phyloP scores from a whole-genome alignment of 2,113 vertebrate species.

The Oxyura jamaicensis region DNA sequence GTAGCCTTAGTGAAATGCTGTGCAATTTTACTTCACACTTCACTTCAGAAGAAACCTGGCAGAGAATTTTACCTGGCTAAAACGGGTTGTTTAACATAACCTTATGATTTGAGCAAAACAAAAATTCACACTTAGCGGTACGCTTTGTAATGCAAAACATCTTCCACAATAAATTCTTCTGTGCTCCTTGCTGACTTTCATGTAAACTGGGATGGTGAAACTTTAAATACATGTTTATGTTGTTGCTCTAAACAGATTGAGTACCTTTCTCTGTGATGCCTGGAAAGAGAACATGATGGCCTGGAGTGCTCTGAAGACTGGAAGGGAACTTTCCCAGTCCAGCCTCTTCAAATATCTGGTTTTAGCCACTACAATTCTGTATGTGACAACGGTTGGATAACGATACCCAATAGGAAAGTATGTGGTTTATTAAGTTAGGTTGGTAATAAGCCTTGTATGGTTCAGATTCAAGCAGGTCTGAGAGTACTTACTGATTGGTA shows the following conservation, averaged over 20 bases:
- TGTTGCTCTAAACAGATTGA: background rate
- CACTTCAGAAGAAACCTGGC: constrained; percentile 21
- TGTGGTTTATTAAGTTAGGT: background rate
- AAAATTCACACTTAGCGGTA: background rate
- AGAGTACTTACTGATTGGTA: background rate
- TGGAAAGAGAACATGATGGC: background rate
- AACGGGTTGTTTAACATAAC: constrained; percentile 8
- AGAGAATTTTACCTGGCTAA: background rate
- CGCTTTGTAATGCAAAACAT: background rate
- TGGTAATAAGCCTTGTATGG: background rate
- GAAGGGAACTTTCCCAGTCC: background rate
- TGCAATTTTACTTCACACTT: constrained; percentile 41
- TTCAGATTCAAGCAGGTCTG: background rate
- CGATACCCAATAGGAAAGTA: background rate
- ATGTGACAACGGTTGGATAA: background rate
- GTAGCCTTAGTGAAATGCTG: constrained; percentile 40
- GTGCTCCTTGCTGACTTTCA: background rate
- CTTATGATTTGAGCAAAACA: background rate
- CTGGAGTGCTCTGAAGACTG: background rate
- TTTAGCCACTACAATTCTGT: background rate
- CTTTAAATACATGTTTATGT: background rate
- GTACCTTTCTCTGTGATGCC: background rate
- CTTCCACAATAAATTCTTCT: background rate
- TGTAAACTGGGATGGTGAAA: background rate
- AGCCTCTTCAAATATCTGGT: background rate